Base-by-base conservation (phyloP, 2,113 vertebrate species). In the Anguilla rostrata region DNA sequence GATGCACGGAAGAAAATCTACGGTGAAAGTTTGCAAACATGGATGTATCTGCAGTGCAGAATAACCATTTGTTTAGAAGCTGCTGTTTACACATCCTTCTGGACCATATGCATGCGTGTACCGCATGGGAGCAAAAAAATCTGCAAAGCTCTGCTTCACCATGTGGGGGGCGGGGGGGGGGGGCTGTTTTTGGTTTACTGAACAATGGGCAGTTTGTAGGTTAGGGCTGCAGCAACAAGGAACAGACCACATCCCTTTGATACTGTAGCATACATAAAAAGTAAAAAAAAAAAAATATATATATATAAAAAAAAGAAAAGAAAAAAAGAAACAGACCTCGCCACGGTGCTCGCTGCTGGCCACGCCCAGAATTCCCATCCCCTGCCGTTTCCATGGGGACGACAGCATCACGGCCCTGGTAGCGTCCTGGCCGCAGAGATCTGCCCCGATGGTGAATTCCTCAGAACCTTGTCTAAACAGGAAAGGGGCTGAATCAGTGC, bases 401-500 rank as follows among this genome's bases (percentile, higher is more conserved):
- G 15, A 22, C 39, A 85, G 71, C 75, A 85, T 78, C 40, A 34
- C n/a, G 22, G 40, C 63, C 34, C 18, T 49, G 39, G 78, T 49
- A 26, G 39, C 3, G 71, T 87, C 82, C 40, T 46, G 40, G 78
- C 66, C 56, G 60, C 71, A n/a, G 34, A 39, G 39, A 60, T 56
- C 22, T 6, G 83, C 34, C 39, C 82, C 46, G 75, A 81, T 78
- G 22, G 85, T 80, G 78, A 91, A 93, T 93, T 90, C 90, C 92
- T 91, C 86, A 90, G 91, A 87, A 89, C 88, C 88, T 91, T 94
- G 92, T 94, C 92, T 93, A 94, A 94, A 94, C 94, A 94, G 92
- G 91, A 94, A 94, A 88, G 90, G 87, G 89, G 88, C 89, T 91
- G 90, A 92, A 92, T 93, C 91, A 92, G 89, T 92, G 88, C 89